Conservation (phyloP, 2,113 vertebrate genomes). For the Atherinomorus stipes region DNA sequence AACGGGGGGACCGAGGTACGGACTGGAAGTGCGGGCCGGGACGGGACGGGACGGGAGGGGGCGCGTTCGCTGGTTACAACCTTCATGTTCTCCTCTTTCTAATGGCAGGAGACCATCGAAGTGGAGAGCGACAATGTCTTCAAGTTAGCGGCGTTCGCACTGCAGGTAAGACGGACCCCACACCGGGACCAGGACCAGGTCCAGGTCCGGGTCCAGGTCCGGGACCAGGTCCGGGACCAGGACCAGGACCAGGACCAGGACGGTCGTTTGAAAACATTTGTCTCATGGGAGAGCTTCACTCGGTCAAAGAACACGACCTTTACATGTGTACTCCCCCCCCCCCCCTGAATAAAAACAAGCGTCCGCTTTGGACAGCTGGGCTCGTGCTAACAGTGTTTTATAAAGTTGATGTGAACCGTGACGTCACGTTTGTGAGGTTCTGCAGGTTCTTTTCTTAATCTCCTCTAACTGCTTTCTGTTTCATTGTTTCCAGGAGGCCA, state of each 20-base stretch:
- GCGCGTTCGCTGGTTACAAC: not conserved
- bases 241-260: conserved; percentile 39
- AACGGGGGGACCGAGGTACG: conserved; percentile 80
- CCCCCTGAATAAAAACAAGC: not conserved
- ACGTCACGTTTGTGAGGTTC: not conserved
- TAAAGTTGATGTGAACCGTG: not conserved
- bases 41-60: conserved; percentile 63
- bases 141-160: conserved; percentile 91
- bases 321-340: not conserved
- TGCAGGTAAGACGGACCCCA: conserved; percentile 90
- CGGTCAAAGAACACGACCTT: not conserved
- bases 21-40: conserved; percentile 57
- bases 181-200: too few relatives aligned
- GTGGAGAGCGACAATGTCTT: conserved; percentile 92
- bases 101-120: conserved; percentile 90
- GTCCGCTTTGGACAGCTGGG: not conserved
- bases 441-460: not conserved
- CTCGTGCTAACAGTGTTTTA: not conserved
- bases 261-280: conserved; percentile 58
- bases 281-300: not conserved
- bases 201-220: too few relatives aligned
- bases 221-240: too few relatives aligned
- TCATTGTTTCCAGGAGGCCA: conserved; percentile 89
- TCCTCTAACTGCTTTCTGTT: conserved; percentile 54
- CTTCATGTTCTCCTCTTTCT: conserved; percentile 33